Evolutionary conservation across 2,888 invertebrate species (phyloP).

Genomic region (Apamea crenata): DNA sequence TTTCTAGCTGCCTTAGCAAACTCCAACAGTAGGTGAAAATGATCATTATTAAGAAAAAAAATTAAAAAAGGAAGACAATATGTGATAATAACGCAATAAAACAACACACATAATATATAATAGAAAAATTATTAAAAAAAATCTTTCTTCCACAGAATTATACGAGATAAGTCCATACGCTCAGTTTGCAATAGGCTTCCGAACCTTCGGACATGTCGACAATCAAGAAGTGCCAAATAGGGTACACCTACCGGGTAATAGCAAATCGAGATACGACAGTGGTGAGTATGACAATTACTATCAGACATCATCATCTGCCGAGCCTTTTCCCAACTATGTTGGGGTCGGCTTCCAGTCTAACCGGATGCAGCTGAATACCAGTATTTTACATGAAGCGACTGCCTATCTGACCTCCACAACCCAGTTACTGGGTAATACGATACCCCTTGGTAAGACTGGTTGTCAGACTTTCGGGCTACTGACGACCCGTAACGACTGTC

Average conservation of each 20-base stretch:
- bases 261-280: conserved; percentile 86
- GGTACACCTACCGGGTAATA: conserved; percentile 82
- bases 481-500: too few relatives aligned
- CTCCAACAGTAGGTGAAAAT: background rate
- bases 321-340: too few relatives aligned
- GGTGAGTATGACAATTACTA: conserved; percentile 73
- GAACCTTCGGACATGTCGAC: conserved; percentile 89
- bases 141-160: conserved; percentile 78
- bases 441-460: too few relatives aligned
- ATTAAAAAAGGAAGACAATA: too few relatives aligned
- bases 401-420: too few relatives aligned
- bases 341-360: too few relatives aligned
- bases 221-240: conserved; percentile 86
- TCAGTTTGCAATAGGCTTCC: conserved; percentile 88
- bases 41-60: background rate
- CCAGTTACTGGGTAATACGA: too few relatives aligned
- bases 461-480: too few relatives aligned
- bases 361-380: too few relatives aligned
- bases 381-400: too few relatives aligned
- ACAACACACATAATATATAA: background rate
- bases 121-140: background rate
- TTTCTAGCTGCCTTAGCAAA: background rate
- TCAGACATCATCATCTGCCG: too few relatives aligned
- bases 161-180: conserved; percentile 90
- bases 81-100: background rate